A percentile compares a stretch with the other conserved stretches of the same genome.
These are phyloP conservation scores for Adelges cooleyi DNA, from an alignment of 1,140 invertebrate species.

Conservation along the genomic window DNA sequence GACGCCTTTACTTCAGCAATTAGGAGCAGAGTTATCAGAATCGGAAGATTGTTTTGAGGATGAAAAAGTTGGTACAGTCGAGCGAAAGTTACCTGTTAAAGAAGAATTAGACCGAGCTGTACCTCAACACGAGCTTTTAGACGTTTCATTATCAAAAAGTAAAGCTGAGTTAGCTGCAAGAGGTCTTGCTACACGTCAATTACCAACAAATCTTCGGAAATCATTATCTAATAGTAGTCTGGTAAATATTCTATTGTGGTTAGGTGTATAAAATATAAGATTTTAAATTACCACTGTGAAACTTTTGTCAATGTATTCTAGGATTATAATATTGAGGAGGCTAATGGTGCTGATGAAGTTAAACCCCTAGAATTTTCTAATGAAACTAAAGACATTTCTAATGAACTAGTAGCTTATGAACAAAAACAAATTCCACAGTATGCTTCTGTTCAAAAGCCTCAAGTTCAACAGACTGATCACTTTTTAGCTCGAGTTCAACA, in stretches of 20 bases:
- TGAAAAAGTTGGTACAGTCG: slow-evolving; percentile 62
- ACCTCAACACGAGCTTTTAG: slow-evolving; percentile 69
- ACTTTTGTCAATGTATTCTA: not conserved
- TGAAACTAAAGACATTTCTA: slow-evolving; percentile 15
- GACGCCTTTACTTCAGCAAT: slow-evolving; percentile 45
- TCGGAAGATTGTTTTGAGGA: slow-evolving; percentile 60
- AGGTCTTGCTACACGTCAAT: slow-evolving; percentile 44
- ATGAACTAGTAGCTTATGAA: not conserved
- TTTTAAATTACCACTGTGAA: too few species aligned
- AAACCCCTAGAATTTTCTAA: not conserved
- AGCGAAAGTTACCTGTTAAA: slow-evolving; percentile 55
- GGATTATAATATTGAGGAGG: slow-evolving; percentile 6
- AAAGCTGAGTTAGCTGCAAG: slow-evolving; percentile 75
- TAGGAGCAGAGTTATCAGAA: slow-evolving; percentile 54
- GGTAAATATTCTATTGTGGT: slow-evolving; percentile 41
- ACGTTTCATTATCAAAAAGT: slow-evolving; percentile 73
- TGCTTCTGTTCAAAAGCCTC: slow-evolving; percentile 19
- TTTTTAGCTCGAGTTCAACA: slow-evolving; percentile 19
- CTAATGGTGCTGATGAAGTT: not conserved
- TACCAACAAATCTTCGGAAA: slow-evolving; percentile 41
- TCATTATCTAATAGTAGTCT: slow-evolving; percentile 55
- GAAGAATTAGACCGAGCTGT: slow-evolving; percentile 76
- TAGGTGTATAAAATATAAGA: too few species aligned
- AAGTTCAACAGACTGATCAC: slow-evolving; percentile 24
- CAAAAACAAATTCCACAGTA: slow-evolving; percentile 18